Conservation (phyloP, 2,113 vertebrate species). For the Polyodon spathula region DNA sequence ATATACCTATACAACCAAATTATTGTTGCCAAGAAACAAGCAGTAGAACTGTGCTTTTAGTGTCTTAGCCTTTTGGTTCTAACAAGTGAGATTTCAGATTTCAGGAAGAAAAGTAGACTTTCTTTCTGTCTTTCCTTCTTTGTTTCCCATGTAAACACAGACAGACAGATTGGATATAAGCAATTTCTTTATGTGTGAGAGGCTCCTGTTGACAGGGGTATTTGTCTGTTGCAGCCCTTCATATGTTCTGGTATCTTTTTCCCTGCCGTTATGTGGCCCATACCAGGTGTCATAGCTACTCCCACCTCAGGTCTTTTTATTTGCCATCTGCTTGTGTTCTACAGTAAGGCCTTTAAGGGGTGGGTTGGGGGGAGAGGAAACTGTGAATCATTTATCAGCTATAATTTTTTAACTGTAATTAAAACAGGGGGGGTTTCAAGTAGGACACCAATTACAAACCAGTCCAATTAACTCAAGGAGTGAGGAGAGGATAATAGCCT, state of each 20-base stretch:
- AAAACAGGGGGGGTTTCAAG: constrained; percentile 14
- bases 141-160: no score
- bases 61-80: no score
- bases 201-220: no score
- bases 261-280: not conserved
- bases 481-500: constrained; percentile 11
- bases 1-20: no score
- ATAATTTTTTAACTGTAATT: constrained; percentile 12
- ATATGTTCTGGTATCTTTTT: not conserved
- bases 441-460: constrained; percentile 10
- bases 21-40: no score
- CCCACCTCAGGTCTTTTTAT: not conserved
- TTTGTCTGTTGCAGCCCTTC: not conserved
- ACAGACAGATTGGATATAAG: no score
- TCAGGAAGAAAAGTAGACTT: no score
- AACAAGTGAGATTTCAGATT: no score
- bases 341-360: not conserved
- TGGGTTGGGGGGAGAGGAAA: not conserved
- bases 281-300: not conserved
- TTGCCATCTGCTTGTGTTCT: not conserved
- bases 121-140: no score
- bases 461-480: constrained; percentile 21
- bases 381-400: not conserved
- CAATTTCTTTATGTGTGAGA: no score
- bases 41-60: no score